Percentiles rank a stretch among this genome's conserved stretches.
Evolutionary conservation across 2,113 vertebrate species (phyloP).

Genomic region (Vanacampus margaritifer): DNA sequence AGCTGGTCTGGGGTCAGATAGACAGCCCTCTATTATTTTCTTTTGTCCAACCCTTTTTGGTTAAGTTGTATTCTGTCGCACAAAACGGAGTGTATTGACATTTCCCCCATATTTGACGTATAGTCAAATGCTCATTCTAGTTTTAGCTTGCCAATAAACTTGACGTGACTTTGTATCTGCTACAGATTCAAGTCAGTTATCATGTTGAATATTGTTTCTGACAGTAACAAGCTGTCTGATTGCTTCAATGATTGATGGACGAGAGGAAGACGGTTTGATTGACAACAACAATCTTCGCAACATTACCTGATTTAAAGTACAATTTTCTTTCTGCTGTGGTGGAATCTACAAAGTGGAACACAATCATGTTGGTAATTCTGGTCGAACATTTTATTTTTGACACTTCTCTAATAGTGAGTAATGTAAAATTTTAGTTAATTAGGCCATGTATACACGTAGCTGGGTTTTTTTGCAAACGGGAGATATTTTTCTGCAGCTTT

Average conservation of each 20-base stretch:
- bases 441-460: too few relatives aligned
- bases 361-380: not conserved
- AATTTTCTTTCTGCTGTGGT: not conserved
- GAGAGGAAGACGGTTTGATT: slow-evolving; percentile 39
- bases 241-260: slow-evolving; percentile 56
- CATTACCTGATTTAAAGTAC: slow-evolving; percentile 9
- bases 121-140: not conserved
- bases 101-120: too few relatives aligned
- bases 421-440: not conserved
- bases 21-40: slow-evolving; percentile 30
- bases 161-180: slow-evolving; percentile 49
- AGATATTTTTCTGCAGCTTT: not conserved
- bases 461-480: too few relatives aligned
- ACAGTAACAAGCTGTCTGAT: slow-evolving; percentile 68
- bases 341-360: not conserved
- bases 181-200: slow-evolving; percentile 47
- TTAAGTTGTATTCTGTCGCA: slow-evolving; percentile 57
- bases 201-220: slow-evolving; percentile 55
- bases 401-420: not conserved
- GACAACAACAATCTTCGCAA: slow-evolving; percentile 42
- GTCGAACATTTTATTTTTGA: not conserved
- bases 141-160: not conserved
- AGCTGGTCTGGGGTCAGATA: slow-evolving; percentile 71
- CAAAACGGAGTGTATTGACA: not conserved
- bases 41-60: slow-evolving; percentile 58